Conservation (phyloP, 2,888 invertebrate species). For the Euphydryas editha region DNA sequence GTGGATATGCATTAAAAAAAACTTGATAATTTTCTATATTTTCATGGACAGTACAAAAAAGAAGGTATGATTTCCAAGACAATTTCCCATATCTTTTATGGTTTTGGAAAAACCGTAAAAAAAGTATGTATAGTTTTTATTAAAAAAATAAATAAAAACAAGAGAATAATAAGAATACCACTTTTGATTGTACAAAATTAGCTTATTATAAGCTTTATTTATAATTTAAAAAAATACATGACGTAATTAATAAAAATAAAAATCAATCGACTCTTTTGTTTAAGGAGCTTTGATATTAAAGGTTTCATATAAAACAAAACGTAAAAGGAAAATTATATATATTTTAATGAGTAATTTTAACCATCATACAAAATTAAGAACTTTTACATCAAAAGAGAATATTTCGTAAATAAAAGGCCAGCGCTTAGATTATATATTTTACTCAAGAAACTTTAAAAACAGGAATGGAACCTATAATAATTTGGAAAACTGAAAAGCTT, state of each 20-base stretch:
- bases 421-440: slow-evolving; percentile 7
- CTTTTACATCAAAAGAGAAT: background rate
- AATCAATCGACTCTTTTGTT: slow-evolving; percentile 14
- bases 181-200: too few relatives aligned
- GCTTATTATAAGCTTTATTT: background rate
- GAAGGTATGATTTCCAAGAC: too few relatives aligned
- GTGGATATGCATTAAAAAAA: too few relatives aligned
- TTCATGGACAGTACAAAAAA: too few relatives aligned
- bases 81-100: too few relatives aligned
- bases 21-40: too few relatives aligned
- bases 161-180: too few relatives aligned
- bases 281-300: slow-evolving; percentile 20
- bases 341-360: slow-evolving; percentile 8
- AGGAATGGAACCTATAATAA: too few relatives aligned
- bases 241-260: slow-evolving; percentile 2
- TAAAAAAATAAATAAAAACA: too few relatives aligned
- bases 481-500: too few relatives aligned
- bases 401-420: background rate
- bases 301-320: slow-evolving; percentile 18
- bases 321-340: background rate
- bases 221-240: background rate
- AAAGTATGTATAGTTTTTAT: too few relatives aligned
- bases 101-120: too few relatives aligned
- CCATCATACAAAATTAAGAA: background rate
- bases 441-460: background rate